These are phyloP conservation scores for Lepus oiostolus DNA, from an alignment of 2,797 vertebrate species.

Conservation along the genomic window DNA sequence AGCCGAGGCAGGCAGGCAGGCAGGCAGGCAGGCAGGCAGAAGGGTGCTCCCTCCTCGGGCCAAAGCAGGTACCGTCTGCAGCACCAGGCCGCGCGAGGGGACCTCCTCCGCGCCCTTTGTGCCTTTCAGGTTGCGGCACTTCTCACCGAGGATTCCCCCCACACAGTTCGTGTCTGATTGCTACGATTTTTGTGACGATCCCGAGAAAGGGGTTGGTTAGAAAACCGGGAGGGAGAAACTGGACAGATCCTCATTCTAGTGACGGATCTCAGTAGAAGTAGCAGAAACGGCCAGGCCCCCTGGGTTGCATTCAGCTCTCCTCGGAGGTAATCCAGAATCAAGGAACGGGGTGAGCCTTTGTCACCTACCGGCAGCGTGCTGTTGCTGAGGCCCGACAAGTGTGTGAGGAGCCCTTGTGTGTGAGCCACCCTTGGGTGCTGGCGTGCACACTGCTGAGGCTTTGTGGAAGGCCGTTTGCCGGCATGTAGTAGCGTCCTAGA, in stretches of 20 bases:
- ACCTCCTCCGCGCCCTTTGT: neutral
- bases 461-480: neutral
- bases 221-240: neutral
- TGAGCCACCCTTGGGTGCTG: neutral
- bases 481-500: neutral
- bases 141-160: neutral
- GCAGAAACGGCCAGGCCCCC: neutral
- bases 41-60: neutral
- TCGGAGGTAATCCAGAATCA: neutral
- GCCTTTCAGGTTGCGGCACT: neutral
- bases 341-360: too few relatives aligned
- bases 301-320: too few relatives aligned
- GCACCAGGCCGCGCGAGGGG: neutral
- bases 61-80: neutral
- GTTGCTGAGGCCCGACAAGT: too few relatives aligned
- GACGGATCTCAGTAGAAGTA: neutral
- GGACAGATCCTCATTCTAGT: neutral
- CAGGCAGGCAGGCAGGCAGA: neutral
- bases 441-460: rapidly evolving
- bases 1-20: neutral
- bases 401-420: neutral
- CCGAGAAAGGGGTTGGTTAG: neutral
- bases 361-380: neutral
- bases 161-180: neutral
- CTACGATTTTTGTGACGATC: neutral